phyloP scores from a whole-genome alignment of 1,140 invertebrate genomes.

The Pygmarrhopalites habei region DNA sequence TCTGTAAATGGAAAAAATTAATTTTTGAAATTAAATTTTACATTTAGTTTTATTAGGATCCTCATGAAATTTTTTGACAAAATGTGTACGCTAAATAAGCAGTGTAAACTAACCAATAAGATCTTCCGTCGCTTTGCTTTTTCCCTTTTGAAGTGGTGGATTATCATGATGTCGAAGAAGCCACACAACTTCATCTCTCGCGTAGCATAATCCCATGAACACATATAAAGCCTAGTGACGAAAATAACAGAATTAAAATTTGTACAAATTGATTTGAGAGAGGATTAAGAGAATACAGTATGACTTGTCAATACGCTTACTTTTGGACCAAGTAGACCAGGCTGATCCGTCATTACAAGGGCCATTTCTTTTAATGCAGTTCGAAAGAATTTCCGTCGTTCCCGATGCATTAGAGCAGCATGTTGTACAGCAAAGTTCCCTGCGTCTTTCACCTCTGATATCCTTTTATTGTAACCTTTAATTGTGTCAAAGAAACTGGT shows the following conservation, averaged over 20 bases:
- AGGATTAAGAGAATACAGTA: no score
- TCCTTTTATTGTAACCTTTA: conserved; percentile 87
- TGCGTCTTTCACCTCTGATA: conserved; percentile 90
- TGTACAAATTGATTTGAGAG: no score
- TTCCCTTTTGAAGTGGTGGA: conserved; percentile 74
- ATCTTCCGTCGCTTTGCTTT: conserved; percentile 79
- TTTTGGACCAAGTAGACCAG: conserved; percentile 92
- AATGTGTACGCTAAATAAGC: no score
- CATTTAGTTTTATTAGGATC: no score
- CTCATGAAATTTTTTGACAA: no score
- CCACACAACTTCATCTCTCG: conserved; percentile 96
- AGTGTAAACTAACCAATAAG: no score
- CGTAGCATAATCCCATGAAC: conserved; percentile 89
- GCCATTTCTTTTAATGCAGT: conserved; percentile 92
- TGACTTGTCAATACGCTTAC: no score
- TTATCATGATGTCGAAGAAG: conserved; percentile 92
- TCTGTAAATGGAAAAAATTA: no score
- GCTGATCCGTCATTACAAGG: conserved; percentile 93
- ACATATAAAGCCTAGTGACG: conserved; percentile 72
- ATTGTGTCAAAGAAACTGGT: conserved; percentile 88
- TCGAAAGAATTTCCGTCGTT: conserved; percentile 90
- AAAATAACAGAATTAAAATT: background rate
- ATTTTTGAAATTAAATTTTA: no score
- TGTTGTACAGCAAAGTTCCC: conserved; percentile 83
- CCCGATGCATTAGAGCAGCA: conserved; percentile 81